A percentile compares a stretch with the other conserved stretches of the same genome.
These are phyloP conservation scores for Carassius auratus DNA, from an alignment of 2,113 vertebrate genomes.

Conservation along the genomic window DNA sequence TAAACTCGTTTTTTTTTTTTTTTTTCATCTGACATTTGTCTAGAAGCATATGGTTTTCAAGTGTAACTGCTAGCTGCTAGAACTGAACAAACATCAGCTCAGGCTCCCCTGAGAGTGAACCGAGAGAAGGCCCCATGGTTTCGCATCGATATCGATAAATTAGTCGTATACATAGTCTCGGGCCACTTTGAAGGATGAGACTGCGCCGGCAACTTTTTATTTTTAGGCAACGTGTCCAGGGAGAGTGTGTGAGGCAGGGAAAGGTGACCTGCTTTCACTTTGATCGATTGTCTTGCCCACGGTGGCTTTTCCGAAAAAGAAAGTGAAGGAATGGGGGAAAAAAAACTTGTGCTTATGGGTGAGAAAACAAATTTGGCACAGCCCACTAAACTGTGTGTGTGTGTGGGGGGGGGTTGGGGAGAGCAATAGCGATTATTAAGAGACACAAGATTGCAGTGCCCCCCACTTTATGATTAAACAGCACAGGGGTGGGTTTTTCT, in stretches of 20 bases:
- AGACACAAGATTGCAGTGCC: background rate
- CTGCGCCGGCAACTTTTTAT: constrained; percentile 68
- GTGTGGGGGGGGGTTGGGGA: too few species aligned
- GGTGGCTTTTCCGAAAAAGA: constrained; percentile 52
- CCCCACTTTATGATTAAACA: background rate
- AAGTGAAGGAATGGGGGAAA: constrained; percentile 32
- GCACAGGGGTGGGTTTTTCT: constrained; percentile 38
- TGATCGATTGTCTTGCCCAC: constrained; percentile 66
- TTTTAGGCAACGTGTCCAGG: constrained; percentile 74
- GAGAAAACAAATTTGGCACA: constrained; percentile 71
- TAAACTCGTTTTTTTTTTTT: background rate
- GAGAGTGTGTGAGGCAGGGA: constrained; percentile 51
- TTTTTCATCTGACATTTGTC: background rate
- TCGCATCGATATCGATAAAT: background rate
- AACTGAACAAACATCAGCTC: background rate
- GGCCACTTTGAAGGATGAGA: constrained; percentile 71
- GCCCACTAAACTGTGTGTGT: constrained; percentile 46
- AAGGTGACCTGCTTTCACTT: constrained; percentile 75
- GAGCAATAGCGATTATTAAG: background rate
- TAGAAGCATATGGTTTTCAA: background rate
- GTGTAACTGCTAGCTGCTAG: constrained; percentile 5
- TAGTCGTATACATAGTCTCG: constrained; percentile 46
- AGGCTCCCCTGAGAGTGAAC: background rate
- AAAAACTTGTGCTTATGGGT: constrained; percentile 8
- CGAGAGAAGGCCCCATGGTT: background rate